phyloP scores from a whole-genome alignment of 1,140 invertebrate genomes.

The Vanessa tameamea region DNA sequence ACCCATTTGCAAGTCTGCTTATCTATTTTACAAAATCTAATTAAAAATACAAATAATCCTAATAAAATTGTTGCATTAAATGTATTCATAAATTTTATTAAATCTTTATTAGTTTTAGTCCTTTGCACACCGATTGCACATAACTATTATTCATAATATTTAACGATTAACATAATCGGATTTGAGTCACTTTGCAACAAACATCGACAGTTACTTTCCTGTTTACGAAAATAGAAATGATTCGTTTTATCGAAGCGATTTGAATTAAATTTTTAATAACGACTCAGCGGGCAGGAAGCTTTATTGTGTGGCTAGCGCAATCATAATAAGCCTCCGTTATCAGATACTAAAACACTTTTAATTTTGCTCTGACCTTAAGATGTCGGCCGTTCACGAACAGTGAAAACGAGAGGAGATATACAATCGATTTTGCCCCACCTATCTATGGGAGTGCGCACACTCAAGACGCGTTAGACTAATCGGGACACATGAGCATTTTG shows the following conservation, averaged over 20 bases:
- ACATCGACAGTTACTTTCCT: constrained; percentile 26
- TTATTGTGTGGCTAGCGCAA: constrained; percentile 53
- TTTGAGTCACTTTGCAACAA: constrained; percentile 24
- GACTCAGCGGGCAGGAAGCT: constrained; percentile 52
- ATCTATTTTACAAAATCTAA: too few relatives aligned
- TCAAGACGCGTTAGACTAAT: constrained; percentile 12
- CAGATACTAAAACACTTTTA: constrained; percentile 78
- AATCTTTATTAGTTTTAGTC: too few relatives aligned
- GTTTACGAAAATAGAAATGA: constrained; percentile 32
- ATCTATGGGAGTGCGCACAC: constrained; percentile 36
- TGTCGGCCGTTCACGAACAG: constrained; percentile 70
- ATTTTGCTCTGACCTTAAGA: constrained; percentile 75
- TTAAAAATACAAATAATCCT: too few relatives aligned
- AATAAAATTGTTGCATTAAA: too few relatives aligned
- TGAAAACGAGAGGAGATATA: constrained; percentile 76
- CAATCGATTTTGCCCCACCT: constrained; percentile 70
- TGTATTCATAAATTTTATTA: too few relatives aligned
- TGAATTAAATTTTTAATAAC: constrained; percentile 34
- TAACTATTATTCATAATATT: constrained; percentile 29
- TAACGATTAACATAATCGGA: constrained; percentile 32
- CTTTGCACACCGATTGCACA: not conserved
- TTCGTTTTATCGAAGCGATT: constrained; percentile 28
- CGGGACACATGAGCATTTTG: not conserved
- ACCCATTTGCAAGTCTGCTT: too few relatives aligned
- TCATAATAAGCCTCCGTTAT: constrained; percentile 70